These are phyloP conservation scores for Psephotus haematonotus DNA, from an alignment of 2,113 vertebrate genomes.

Conservation along the genomic window DNA sequence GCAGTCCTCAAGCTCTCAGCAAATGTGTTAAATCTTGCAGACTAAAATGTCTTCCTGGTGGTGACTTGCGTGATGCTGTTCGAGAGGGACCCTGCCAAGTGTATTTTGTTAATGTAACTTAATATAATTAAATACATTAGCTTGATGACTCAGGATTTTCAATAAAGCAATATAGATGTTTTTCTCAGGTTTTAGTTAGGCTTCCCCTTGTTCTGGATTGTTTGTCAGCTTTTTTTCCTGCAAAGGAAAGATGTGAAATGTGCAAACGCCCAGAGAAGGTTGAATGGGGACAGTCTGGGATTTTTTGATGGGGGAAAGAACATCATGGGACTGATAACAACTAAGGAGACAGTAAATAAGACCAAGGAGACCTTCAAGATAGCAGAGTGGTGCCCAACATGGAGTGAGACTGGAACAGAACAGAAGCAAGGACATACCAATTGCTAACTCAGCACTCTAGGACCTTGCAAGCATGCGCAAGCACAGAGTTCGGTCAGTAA, in stretches of 20 bases:
- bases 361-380: too few relatives aligned
- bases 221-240: background rate
- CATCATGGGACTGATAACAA: too few relatives aligned
- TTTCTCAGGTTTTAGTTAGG: background rate
- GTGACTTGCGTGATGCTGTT: background rate
- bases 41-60: background rate
- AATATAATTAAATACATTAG: slow-evolving; percentile 21
- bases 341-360: too few relatives aligned
- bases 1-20: background rate
- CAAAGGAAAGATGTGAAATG: background rate
- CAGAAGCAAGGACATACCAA: too few relatives aligned
- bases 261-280: background rate
- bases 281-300: background rate
- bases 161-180: background rate
- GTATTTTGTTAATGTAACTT: slow-evolving; percentile 1
- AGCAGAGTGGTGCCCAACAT: too few relatives aligned
- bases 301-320: background rate
- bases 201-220: background rate
- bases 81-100: background rate
- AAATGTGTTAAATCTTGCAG: background rate
- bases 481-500: too few relatives aligned
- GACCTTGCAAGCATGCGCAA: too few relatives aligned
- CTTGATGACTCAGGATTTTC: background rate
- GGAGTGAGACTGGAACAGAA: too few relatives aligned
- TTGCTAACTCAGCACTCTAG: too few relatives aligned